Conservation (phyloP, 2,797 vertebrate species). For the Allobates femoralis region DNA sequence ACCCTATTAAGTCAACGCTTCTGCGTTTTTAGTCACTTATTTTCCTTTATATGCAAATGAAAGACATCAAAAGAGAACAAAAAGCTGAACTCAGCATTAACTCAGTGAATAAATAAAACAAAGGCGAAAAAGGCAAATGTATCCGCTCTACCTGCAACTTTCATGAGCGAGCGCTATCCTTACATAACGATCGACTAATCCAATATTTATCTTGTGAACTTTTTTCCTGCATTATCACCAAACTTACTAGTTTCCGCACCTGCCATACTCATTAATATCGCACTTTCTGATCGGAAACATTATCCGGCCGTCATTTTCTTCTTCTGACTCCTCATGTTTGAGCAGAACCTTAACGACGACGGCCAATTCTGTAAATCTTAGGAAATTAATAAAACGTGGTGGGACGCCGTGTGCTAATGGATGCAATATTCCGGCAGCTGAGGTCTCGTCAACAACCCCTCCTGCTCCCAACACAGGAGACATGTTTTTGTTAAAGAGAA, state of each 20-base stretch:
- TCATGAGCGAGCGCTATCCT: background rate
- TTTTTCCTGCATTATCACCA: slow-evolving; percentile 27
- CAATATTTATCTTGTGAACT: slow-evolving; percentile 16
- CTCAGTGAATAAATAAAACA: slow-evolving; percentile 2
- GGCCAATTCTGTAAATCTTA: slow-evolving; percentile 6
- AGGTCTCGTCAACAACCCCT: background rate
- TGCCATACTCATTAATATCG: slow-evolving; percentile 33
- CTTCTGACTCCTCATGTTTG: background rate
- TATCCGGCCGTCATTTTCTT: background rate
- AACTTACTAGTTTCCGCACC: slow-evolving; percentile 1
- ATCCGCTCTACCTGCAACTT: slow-evolving; percentile 1
- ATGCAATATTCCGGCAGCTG: slow-evolving; percentile 6
- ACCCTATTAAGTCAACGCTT: background rate
- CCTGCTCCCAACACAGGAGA: background rate
- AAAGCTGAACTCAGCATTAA: background rate
- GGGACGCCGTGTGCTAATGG: slow-evolving; percentile 14
- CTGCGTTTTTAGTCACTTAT: too few relatives aligned
- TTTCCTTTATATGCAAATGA: background rate
- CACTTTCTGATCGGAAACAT: slow-evolving; percentile 28
- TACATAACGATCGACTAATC: slow-evolving; percentile 7
- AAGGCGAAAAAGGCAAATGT: background rate
- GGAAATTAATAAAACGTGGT: slow-evolving; percentile 31
- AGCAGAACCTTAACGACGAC: too few relatives aligned
- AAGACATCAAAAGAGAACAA: background rate
- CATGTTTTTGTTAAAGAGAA: slow-evolving; percentile 14